A percentile compares a stretch with the other conserved stretches of the same genome.
phyloP scores from a whole-genome alignment of 1,140 invertebrate genomes.

The Drosophila lowei region DNA sequence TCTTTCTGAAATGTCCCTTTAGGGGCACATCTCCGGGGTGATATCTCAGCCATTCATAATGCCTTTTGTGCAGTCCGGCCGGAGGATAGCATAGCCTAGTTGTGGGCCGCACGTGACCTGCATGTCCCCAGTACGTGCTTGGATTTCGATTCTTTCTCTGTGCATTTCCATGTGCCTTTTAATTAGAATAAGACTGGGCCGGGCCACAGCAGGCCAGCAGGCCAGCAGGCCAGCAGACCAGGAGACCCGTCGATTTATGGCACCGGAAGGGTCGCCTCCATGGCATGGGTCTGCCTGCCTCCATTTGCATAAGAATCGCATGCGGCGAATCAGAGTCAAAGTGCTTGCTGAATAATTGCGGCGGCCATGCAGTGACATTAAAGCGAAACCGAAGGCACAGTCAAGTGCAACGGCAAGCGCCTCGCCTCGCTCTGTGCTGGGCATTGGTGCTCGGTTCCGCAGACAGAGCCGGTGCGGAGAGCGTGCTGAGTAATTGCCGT shows the following conservation, averaged over 20 bases:
- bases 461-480: conserved; percentile 42
- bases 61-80: too few species aligned
- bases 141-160: conserved; percentile 28
- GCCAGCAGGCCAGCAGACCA: neutral
- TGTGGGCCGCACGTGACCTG: conserved; percentile 44
- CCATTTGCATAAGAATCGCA: conserved; percentile 74
- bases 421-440: neutral
- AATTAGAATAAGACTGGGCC: conserved; percentile 58
- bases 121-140: conserved; percentile 18
- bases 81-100: neutral
- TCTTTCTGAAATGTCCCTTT: too few species aligned
- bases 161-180: conserved; percentile 48
- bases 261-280: conserved; percentile 59
- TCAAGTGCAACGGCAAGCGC: conserved; percentile 30
- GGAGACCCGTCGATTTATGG: conserved; percentile 57
- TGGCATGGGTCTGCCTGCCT: conserved; percentile 5
- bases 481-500: conserved; percentile 78
- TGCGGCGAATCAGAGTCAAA: conserved; percentile 55
- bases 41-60: too few species aligned
- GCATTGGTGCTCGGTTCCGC: conserved; percentile 8
- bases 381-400: conserved; percentile 70
- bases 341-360: conserved; percentile 70
- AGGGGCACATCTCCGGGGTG: too few species aligned
- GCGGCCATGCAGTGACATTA: conserved; percentile 75
- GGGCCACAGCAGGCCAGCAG: conserved; percentile 2